Evolutionary conservation across 2,113 vertebrate genomes (phyloP).

Genomic region (Dipodomys merriami): DNA sequence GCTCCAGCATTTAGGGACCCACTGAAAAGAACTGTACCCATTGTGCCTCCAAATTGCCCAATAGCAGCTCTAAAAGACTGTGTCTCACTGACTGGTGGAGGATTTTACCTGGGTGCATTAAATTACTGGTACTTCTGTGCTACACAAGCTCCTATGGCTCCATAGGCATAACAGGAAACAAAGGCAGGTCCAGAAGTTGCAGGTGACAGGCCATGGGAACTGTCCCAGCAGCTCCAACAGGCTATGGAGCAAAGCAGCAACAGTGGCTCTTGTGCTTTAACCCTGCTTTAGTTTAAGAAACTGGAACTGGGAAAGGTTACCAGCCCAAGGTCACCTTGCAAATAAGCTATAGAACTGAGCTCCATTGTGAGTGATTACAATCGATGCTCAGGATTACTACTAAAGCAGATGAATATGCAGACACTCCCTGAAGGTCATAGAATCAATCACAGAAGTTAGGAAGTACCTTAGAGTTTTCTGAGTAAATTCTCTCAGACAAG

Average conservation of each 20-base stretch:
- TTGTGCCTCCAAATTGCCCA: no score
- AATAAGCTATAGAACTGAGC: neutral
- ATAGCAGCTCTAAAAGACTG: neutral
- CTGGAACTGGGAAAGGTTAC: slow-evolving; percentile 16
- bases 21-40: no score
- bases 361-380: neutral
- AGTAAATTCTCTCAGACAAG: neutral
- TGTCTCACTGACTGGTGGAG: neutral
- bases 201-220: no score
- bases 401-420: neutral
- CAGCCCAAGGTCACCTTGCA: neutral
- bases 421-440: neutral
- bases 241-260: neutral
- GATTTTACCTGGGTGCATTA: neutral
- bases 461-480: neutral
- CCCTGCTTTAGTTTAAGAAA: neutral
- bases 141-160: neutral
- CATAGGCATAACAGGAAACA: neutral
- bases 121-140: neutral
- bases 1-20: no score
- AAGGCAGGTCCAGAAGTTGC: neutral
- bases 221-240: no score
- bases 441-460: neutral
- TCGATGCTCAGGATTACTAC: neutral
- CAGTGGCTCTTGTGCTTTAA: neutral